A percentile compares a stretch with the other conserved stretches of the same genome.
phyloP scores from a whole-genome alignment of 1,140 invertebrate genomes.

The Paraescarpia echinospica region DNA sequence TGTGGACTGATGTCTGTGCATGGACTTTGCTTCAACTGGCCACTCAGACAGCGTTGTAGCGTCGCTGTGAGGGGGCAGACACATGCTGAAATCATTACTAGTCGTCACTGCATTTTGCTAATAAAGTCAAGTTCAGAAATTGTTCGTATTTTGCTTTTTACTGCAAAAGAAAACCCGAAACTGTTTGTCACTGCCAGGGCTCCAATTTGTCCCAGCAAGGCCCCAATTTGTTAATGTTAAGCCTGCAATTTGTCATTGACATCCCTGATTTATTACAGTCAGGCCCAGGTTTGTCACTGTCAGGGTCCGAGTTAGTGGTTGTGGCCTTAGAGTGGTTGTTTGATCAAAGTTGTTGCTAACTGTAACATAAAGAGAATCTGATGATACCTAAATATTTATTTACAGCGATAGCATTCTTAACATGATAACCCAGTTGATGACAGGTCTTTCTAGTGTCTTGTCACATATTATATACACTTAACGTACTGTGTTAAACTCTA shows the following conservation, averaged over 20 bases:
- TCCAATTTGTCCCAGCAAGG: no score
- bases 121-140: neutral
- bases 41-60: neutral
- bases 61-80: neutral
- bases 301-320: neutral
- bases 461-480: no score
- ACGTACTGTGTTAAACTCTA: no score
- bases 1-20: neutral
- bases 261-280: no score
- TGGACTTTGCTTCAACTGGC: neutral
- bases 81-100: neutral
- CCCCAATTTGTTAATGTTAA: no score
- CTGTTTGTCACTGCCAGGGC: neutral
- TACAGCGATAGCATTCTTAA: no score
- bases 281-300: neutral
- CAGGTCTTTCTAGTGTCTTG: no score
- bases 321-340: neutral
- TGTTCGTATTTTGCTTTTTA: neutral
- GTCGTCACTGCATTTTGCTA: slow-evolving; percentile 4
- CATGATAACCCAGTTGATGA: no score
- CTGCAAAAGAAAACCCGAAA: neutral
- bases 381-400: no score
- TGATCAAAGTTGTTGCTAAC: no score
- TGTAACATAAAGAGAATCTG: no score
- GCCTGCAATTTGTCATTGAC: no score